phyloP scores from a whole-genome alignment of 2,797 vertebrate genomes.

The Sebastes trivittatus region DNA sequence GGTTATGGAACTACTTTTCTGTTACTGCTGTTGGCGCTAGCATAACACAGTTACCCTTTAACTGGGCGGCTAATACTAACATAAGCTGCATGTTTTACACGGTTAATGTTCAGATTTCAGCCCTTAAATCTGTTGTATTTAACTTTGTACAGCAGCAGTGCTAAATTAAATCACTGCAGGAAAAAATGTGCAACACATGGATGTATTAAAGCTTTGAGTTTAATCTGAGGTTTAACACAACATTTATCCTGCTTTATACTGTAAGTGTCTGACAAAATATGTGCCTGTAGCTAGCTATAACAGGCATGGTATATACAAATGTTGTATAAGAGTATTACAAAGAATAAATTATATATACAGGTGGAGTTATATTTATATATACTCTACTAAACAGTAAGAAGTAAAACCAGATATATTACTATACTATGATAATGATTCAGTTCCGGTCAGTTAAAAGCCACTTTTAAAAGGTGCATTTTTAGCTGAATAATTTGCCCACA shows the following conservation, averaged over 20 bases:
- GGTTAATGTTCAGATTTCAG: not conserved
- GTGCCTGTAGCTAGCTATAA: not conserved
- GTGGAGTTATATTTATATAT: too few relatives aligned
- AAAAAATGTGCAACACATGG: not conserved
- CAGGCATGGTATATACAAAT: not conserved
- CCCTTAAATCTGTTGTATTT: not conserved
- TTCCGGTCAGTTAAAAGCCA: not conserved
- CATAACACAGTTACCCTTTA: not conserved
- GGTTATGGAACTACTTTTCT: too few relatives aligned
- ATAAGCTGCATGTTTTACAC: not conserved
- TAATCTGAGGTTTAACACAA: not conserved
- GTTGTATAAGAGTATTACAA: too few relatives aligned
- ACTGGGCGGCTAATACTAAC: conserved; percentile 22
- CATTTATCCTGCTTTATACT: not conserved
- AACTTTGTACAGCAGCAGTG: not conserved
- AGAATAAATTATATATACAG: too few relatives aligned
- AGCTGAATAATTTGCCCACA: not conserved
- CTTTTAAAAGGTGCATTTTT: not conserved
- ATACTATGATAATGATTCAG: too few relatives aligned
- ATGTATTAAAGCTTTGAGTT: not conserved
- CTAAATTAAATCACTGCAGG: not conserved
- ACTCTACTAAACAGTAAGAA: not conserved
- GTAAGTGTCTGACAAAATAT: not conserved
- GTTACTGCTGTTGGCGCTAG: too few relatives aligned
- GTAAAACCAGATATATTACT: not conserved